Base-by-base conservation (phyloP, 2,888 invertebrate species). In the Agonopterix heracliana region DNA sequence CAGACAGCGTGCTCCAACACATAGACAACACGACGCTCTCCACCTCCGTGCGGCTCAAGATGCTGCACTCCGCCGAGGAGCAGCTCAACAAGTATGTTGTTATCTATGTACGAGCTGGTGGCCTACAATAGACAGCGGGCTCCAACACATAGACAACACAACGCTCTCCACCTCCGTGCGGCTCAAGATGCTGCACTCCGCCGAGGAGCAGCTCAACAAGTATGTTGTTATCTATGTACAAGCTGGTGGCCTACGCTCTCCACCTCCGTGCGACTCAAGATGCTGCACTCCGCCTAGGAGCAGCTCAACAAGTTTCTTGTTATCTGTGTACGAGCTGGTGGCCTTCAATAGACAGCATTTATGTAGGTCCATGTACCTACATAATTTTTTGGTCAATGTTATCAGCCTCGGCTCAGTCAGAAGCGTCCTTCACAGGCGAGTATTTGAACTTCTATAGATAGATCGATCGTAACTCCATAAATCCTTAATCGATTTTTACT, bases 71-170 rank as follows among this genome's bases (percentile, higher is more conserved):
- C 0, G 92, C 92, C 0, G 91, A 91, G 65, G 91, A 91, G 54
- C 94, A 94, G 67, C 83, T 95, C 14, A 88, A 91, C 62, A 90
- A 93, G 78, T 88, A 44, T 51, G 45, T 45, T 14, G 3, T 9
- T 0, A 9, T 9, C 12, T 2, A 26, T 40, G 34, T 17, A 26
- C 5, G 7, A 26, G 26, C 3, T 45, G n/a, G 26, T 7, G 26
- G 3, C 26, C 26, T 26, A 26, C 5, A 26, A 26, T 26, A 26
- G 92, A 93, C 66, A 92, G 92, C 40, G 93, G 95, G 61, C 89
- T 95, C 46, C 89, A 90, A 41, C 93, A 94, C 66, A 91, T 95
- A 45, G 93, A 94, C 71, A 92, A 92, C 63, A 90, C 91, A 0
- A 90, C 93, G 41, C 14, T 14, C 14, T 92, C 93, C 42, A 84